A percentile compares a stretch with the other conserved stretches of the same genome.
phyloP scores from a whole-genome alignment of 2,797 vertebrate genomes.

The Enteromius unitaeniatus region DNA sequence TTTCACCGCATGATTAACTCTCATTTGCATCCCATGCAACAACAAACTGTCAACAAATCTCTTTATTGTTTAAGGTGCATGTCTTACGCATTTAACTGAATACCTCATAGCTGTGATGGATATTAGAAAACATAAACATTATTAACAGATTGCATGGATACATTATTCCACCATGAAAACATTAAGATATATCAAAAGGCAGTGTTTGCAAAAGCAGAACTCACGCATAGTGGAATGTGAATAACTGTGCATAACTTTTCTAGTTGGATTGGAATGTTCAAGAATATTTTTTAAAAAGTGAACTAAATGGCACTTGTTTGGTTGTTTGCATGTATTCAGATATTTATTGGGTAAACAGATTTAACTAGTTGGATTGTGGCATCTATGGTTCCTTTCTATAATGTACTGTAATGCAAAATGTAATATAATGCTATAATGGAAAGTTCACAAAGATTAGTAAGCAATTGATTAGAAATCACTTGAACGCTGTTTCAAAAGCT shows the following conservation, averaged over 20 bases:
- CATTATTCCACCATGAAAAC: conserved; percentile 19
- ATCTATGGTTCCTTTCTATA: background rate
- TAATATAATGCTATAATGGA: conserved; percentile 23
- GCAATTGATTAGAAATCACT: conserved; percentile 73
- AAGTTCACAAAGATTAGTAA: background rate
- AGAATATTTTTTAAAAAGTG: background rate
- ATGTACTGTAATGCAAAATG: conserved; percentile 4
- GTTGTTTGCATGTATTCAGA: background rate
- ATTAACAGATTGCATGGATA: conserved; percentile 15
- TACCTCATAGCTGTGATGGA: conserved; percentile 10
- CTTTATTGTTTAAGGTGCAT: background rate
- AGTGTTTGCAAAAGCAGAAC: background rate
- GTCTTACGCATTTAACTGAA: conserved; percentile 2
- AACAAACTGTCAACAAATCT: conserved; percentile 8
- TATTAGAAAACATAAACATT: conserved; percentile 4
- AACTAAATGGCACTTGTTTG: conserved; percentile 3
- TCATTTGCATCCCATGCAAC: conserved; percentile 18
- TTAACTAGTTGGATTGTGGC: background rate
- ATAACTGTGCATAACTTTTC: conserved; percentile 13
- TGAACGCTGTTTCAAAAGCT: conserved; percentile 85
- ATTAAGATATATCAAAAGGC: conserved; percentile 2
- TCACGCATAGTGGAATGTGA: background rate
- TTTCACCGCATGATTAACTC: conserved; percentile 13
- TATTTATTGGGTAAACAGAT: conserved; percentile 6
- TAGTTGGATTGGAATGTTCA: background rate